Evolutionary conservation across 2,797 vertebrate species (phyloP).

Genomic region (Meda fulgida): DNA sequence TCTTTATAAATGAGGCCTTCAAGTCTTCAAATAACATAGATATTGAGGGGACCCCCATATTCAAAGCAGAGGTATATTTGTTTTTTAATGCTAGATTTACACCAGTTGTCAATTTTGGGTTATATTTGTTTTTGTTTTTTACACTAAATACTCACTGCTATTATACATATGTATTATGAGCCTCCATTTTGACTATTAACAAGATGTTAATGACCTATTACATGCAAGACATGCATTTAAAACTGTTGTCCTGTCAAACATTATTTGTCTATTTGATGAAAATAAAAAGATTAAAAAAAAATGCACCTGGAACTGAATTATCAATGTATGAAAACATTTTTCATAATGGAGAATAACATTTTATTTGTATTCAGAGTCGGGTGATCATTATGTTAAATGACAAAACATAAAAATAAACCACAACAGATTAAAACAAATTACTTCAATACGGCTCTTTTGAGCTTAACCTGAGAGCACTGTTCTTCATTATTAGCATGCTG

Average conservation of each 20-base stretch:
- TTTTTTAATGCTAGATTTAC: neutral
- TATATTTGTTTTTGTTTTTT: too few relatives aligned
- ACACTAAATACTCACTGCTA: neutral
- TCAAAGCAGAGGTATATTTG: neutral
- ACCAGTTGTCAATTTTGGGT: neutral
- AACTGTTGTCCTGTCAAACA: neutral
- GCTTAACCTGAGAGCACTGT: neutral
- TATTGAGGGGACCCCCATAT: neutral
- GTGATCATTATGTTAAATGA: neutral
- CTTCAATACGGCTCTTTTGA: neutral
- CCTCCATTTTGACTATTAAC: slow-evolving; percentile 19
- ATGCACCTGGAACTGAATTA: neutral
- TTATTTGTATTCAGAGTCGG: neutral
- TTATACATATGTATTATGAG: neutral
- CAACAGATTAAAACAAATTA: neutral
- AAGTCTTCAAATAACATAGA: neutral
- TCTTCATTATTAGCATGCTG: neutral
- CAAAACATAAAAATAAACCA: neutral
- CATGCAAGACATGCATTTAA: slow-evolving; percentile 10
- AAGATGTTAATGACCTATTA: neutral
- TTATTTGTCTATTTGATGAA: slow-evolving; percentile 19
- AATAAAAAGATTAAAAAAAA: neutral
- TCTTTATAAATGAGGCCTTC: slow-evolving; percentile 1
- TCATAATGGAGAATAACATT: neutral
- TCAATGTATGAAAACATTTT: neutral